phyloP scores from a whole-genome alignment of 2,888 invertebrate species.

The Gryllus longicercus region DNA sequence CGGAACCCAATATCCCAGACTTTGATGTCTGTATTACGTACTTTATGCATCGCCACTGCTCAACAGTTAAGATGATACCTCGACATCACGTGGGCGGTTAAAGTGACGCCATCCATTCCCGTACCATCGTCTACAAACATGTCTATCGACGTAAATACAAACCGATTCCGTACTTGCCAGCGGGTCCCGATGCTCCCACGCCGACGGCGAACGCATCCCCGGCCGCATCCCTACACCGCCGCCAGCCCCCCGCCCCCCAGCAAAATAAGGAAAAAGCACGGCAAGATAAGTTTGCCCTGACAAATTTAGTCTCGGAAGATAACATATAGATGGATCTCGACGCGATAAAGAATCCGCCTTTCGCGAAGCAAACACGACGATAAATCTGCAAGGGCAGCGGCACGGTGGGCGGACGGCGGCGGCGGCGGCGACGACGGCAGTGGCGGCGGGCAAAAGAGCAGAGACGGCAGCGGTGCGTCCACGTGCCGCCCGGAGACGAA shows the following conservation, averaged over 20 bases:
- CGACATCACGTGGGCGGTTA: no score
- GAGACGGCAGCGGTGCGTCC: neutral
- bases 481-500: conserved; percentile 1
- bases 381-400: conserved; percentile 1
- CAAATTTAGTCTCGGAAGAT: conserved; percentile 9
- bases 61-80: no score
- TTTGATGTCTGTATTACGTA: no score
- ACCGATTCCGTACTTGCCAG: no score
- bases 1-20: no score
- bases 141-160: no score
- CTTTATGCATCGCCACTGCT: no score
- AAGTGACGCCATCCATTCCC: no score
- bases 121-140: no score
- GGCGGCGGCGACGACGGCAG: neutral
- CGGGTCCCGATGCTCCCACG: no score
- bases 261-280: conserved; percentile 10
- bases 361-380: conserved; percentile 17
- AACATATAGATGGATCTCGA: conserved; percentile 10
- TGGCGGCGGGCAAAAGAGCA: neutral
- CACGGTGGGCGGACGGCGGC: neutral
- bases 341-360: neutral
- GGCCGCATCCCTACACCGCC: neutral
- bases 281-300: neutral
- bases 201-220: no score
- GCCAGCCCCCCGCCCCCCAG: neutral